These are phyloP conservation scores for Tanaodytes sp. DNA, from an alignment of 2,888 invertebrate genomes.

Conservation along the genomic window DNA sequence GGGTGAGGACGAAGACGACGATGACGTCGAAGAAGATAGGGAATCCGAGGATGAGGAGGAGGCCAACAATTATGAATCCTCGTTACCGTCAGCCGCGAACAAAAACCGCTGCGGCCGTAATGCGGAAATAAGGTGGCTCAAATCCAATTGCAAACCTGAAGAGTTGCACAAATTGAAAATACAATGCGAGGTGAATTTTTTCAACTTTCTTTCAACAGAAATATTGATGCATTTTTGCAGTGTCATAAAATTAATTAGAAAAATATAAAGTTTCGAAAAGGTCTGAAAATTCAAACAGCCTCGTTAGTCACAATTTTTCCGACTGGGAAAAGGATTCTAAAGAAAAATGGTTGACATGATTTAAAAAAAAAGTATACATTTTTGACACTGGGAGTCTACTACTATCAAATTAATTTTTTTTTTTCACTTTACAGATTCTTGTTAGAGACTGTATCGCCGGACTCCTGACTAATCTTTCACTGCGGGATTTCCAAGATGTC, in stretches of 20 bases:
- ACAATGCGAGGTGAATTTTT: conserved; percentile 77
- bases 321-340: no score
- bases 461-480: conserved; percentile 83
- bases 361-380: no score
- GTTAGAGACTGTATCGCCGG: conserved; percentile 89
- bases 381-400: no score
- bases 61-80: conserved; percentile 78
- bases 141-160: conserved; percentile 86
- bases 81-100: conserved; percentile 77
- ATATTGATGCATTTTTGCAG: no score
- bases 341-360: no score
- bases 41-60: conserved; percentile 73
- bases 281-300: no score
- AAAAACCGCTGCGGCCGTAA: conserved; percentile 79
- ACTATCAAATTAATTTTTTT: no score
- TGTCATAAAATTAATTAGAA: no score
- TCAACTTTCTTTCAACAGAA: no score
- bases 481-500: conserved; percentile 88
- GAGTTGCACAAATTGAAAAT: conserved; percentile 83
- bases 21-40: conserved; percentile 55
- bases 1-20: conserved; percentile 51
- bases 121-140: conserved; percentile 81
- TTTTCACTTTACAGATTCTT: no score
- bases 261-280: no score
- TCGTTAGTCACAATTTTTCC: no score